phyloP scores from a whole-genome alignment of 1,140 invertebrate species.

The Drosophila simulans region DNA sequence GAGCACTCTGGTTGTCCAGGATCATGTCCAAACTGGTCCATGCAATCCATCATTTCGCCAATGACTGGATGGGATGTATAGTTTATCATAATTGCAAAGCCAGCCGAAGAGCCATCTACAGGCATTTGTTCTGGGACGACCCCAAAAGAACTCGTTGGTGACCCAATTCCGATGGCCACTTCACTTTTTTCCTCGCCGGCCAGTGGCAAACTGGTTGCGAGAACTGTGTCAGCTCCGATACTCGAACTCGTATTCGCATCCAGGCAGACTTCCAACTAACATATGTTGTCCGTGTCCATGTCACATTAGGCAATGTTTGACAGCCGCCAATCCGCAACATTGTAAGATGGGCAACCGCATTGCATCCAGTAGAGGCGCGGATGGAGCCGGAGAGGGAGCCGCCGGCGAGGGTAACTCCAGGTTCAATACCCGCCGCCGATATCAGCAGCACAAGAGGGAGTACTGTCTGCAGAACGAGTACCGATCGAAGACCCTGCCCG shows the following conservation, averaged over 20 bases:
- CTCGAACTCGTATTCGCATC: constrained; percentile 4
- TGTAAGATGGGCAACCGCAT: constrained; percentile 71
- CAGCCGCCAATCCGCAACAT: constrained; percentile 39
- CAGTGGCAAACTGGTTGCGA: constrained; percentile 60
- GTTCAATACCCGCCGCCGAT: constrained; percentile 66
- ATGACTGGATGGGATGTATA: constrained; percentile 48
- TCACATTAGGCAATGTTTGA: constrained; percentile 74
- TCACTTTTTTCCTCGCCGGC: constrained; percentile 65
- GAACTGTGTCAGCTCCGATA: constrained; percentile 41
- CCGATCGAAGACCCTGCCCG: constrained; percentile 69
- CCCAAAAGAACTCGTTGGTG: constrained; percentile 49
- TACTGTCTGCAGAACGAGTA: constrained; percentile 66
- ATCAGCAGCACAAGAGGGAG: constrained; percentile 71
- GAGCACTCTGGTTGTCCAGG: constrained; percentile 46
- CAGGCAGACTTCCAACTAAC: constrained; percentile 32
- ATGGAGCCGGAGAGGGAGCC: constrained; percentile 8
- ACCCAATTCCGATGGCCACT: constrained; percentile 66
- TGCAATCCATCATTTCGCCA: constrained; percentile 61
- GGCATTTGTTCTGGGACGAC: constrained; percentile 53
- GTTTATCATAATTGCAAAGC: constrained; percentile 72
- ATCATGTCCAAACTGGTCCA: constrained; percentile 50
- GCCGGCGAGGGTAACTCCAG: constrained; percentile 29
- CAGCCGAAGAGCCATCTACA: constrained; percentile 36
- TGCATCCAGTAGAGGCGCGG: constrained; percentile 27
- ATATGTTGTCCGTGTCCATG: constrained; percentile 41